Evolutionary conservation across 2,113 vertebrate genomes (phyloP).

Genomic region (Neogale vison): DNA sequence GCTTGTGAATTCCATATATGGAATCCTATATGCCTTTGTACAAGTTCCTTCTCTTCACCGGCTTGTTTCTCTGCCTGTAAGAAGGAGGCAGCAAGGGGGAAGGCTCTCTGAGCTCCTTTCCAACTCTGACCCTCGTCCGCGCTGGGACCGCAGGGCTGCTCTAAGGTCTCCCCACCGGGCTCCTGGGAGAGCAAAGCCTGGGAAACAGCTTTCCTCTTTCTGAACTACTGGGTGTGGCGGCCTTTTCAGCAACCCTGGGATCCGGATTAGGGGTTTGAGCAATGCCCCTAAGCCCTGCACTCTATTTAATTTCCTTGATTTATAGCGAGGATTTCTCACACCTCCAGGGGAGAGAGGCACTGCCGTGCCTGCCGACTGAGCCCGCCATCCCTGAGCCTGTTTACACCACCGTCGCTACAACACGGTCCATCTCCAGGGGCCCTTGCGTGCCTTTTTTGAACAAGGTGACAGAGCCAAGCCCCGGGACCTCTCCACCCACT

Average conservation of each 20-base stretch:
- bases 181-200: neutral
- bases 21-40: neutral
- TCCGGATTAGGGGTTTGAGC: constrained; percentile 49
- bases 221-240: constrained; percentile 52
- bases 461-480: neutral
- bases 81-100: neutral
- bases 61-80: neutral
- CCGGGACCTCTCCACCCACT: neutral
- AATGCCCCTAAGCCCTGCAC: constrained; percentile 47
- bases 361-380: neutral
- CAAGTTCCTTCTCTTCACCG: neutral
- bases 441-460: fast-evolving
- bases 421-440: neutral
- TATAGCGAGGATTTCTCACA: constrained; percentile 73
- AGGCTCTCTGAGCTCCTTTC: neutral
- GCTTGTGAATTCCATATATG: neutral
- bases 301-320: constrained; percentile 71
- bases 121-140: fast-evolving
- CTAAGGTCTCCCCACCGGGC: neutral
- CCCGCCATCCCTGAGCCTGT: fast-evolving
- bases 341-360: constrained; percentile 64
- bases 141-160: neutral
- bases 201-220: constrained; percentile 31
- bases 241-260: constrained; percentile 40
- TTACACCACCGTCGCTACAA: neutral